These are phyloP conservation scores for Paradisaea rubra DNA, from an alignment of 2,113 vertebrate species.

Conservation along the genomic window DNA sequence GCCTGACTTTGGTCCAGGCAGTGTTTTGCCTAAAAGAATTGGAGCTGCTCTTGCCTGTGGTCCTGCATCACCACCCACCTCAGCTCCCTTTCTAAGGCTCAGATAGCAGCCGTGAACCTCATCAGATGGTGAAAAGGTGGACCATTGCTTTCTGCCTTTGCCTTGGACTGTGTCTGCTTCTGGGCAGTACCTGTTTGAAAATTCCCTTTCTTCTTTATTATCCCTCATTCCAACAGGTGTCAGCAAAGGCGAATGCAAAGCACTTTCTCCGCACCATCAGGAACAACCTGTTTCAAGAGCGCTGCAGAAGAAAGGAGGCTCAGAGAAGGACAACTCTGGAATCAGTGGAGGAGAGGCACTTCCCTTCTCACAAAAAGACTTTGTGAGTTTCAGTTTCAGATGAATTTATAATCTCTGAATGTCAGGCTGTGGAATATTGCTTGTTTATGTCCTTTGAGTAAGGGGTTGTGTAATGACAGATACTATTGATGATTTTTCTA, in stretches of 20 bases:
- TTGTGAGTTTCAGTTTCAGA: background rate
- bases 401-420: background rate
- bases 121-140: background rate
- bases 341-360: background rate
- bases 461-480: background rate
- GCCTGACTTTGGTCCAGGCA: background rate
- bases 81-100: background rate
- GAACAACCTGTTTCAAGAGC: slow-evolving; percentile 59
- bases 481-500: background rate
- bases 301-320: slow-evolving; percentile 52
- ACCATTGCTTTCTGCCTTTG: background rate
- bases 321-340: slow-evolving; percentile 33
- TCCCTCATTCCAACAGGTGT: slow-evolving; percentile 64
- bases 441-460: background rate
- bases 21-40: background rate
- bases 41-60: background rate
- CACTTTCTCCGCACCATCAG: slow-evolving; percentile 66
- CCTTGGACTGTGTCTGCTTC: background rate
- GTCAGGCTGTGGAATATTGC: background rate
- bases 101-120: background rate
- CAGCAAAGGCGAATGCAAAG: slow-evolving; percentile 74
- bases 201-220: background rate
- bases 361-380: background rate
- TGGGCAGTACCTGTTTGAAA: background rate
- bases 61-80: background rate